Base-by-base conservation (phyloP, 2,888 invertebrate species). In the Melanotus villosus region DNA sequence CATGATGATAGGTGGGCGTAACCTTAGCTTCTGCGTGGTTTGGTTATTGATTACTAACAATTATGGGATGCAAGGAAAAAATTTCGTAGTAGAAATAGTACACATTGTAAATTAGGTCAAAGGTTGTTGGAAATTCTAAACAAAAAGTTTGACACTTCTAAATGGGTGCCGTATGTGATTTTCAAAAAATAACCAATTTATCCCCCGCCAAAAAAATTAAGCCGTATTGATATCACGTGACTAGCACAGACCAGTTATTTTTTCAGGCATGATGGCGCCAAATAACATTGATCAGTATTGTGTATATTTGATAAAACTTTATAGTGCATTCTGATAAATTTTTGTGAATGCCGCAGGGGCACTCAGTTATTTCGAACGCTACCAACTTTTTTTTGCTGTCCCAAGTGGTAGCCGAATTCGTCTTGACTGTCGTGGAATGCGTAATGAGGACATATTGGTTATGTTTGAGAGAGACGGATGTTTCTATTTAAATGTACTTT, bases 201-300 rank as follows among this genome's bases (percentile, higher is more conserved):
- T 36, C 38, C 78, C 80, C 79, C 80, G 80, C 79, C 78, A 79
- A 78, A 78, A 50, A 77, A 73, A 68, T 50, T 69, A 77, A 75
- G 71, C 70, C 80, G 81, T 81, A 81, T 79, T 80, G 78, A 78
- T 79, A 82, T 87, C 87, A 88, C 87, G 87, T 87, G 87, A 87
- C 84, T 78, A 78, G 72, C 76, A 77, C 74, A 79, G 77, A 77
- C 79, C 82, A 85, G 85, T 86, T 85, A 85, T 86, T 86, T 86
- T 86, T 86, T 85, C 83, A 84, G 84, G 84, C 84, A 86, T 85
- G 86, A 87, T 87, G 88, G 88, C 88, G 87, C 87, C 87, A 87
- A 87, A 86, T 82, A 82, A 83, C 82, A 82, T 82, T 82, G 83
- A 83, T 79, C 80, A 82, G 82, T 82, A 85, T 84, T 82, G 84